phyloP scores from a whole-genome alignment of 2,113 vertebrate species.

The Clarias macrocephalus region DNA sequence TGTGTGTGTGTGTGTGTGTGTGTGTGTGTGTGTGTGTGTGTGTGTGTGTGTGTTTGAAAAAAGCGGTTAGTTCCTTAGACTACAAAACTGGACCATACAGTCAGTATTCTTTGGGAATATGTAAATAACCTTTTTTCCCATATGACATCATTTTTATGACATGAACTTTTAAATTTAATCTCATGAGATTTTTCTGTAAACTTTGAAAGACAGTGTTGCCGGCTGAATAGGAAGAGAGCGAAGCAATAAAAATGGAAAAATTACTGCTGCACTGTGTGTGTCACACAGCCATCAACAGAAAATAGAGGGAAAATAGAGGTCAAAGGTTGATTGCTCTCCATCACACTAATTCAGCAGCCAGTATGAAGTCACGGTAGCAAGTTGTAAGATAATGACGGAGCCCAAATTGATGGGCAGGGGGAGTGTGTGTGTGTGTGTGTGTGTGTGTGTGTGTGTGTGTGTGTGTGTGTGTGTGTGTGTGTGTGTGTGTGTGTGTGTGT shows the following conservation, averaged over 20 bases:
- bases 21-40: constrained; percentile 16
- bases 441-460: background rate
- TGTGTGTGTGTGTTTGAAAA: background rate
- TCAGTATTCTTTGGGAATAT: constrained; percentile 30
- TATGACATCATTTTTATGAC: background rate
- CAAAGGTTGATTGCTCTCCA: constrained; percentile 39
- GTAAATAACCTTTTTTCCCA: background rate
- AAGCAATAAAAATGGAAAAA: background rate
- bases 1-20: constrained; percentile 14
- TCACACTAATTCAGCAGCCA: constrained; percentile 26
- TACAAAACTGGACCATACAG: constrained; percentile 31
- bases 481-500: no score
- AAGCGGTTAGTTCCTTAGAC: constrained; percentile 8
- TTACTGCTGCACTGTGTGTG: background rate
- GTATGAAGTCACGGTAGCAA: constrained; percentile 1
- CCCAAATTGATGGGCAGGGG: constrained; percentile 11
- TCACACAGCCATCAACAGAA: background rate
- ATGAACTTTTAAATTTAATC: background rate
- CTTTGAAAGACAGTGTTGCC: background rate
- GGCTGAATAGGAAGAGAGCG: background rate
- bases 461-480: background rate
- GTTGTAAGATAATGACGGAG: constrained; percentile 10
- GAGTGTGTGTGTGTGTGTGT: background rate
- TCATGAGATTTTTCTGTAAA: background rate
- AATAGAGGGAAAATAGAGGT: constrained; percentile 38